A percentile compares a stretch with the other conserved stretches of the same genome.
These are phyloP conservation scores for Oreochromis niloticus DNA, from an alignment of 2,113 vertebrate species.

Conservation along the genomic window DNA sequence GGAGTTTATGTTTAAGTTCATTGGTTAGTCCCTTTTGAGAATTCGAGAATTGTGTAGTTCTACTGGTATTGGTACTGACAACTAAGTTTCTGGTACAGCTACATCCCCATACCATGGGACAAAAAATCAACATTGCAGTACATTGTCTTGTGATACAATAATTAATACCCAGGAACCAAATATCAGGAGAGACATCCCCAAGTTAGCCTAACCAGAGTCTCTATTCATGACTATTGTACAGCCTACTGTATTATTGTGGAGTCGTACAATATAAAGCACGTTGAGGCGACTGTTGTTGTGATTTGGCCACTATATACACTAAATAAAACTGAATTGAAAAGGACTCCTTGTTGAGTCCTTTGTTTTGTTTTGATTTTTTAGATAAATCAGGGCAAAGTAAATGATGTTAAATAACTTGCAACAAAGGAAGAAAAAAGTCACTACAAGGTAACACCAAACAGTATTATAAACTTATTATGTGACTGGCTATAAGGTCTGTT, in stretches of 20 bases:
- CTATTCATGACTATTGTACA: not conserved
- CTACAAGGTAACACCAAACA: not conserved
- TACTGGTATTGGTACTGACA: accelerated
- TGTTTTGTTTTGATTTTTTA: not conserved
- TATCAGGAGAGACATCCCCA: not conserved
- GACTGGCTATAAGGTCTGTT: conserved; percentile 6
- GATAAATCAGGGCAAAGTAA: not conserved
- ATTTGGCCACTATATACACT: not conserved
- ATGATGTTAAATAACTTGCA: not conserved
- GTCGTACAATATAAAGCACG: not conserved
- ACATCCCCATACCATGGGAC: not conserved
- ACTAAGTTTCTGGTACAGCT: not conserved
- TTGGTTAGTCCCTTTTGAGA: not conserved
- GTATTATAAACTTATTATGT: not conserved
- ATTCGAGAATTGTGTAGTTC: not conserved
- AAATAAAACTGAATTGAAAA: not conserved
- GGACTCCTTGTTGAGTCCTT: not conserved
- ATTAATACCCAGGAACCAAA: not conserved
- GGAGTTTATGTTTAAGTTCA: not conserved
- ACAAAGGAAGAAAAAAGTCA: not conserved
- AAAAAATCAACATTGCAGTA: not conserved
- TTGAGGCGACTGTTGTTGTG: not conserved
- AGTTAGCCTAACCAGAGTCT: not conserved
- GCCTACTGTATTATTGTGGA: not conserved
- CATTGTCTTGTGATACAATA: not conserved